Evolutionary conservation across 2,113 vertebrate genomes (phyloP).

Genomic region (Oceanodroma tethys): DNA sequence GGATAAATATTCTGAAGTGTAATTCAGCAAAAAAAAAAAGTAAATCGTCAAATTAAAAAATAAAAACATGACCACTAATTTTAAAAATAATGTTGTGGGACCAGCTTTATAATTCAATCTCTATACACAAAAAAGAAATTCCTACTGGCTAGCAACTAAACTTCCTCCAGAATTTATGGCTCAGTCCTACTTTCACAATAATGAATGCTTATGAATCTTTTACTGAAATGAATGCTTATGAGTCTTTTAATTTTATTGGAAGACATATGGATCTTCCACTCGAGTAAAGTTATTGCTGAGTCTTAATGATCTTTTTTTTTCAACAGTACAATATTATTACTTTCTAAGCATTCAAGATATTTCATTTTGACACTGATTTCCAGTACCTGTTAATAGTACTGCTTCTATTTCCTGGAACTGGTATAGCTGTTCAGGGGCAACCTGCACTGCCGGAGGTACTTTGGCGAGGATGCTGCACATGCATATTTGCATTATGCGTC

Average conservation of each 20-base stretch:
- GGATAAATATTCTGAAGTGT: not conserved
- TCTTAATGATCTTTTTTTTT: not conserved
- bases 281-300: not conserved
- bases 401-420: not conserved
- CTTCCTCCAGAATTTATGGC: not conserved
- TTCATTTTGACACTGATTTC: conserved; percentile 13
- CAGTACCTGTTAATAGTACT: not conserved
- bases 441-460: not conserved
- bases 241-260: conserved; percentile 18
- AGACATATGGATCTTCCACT: not conserved
- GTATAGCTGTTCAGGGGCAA: not conserved
- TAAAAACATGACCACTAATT: not conserved
- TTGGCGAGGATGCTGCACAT: not conserved
- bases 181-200: not conserved
- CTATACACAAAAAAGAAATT: not conserved
- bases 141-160: not conserved
- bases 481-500: not conserved
- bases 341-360: not conserved
- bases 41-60: not conserved
- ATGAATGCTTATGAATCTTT: conserved; percentile 3
- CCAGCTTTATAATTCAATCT: not conserved
- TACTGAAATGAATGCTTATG: not conserved
- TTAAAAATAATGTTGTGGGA: not conserved
- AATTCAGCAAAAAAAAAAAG: not conserved
- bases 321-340: not conserved